phyloP scores from a whole-genome alignment of 2,888 invertebrate species.

The Zhengitettix transpicula region DNA sequence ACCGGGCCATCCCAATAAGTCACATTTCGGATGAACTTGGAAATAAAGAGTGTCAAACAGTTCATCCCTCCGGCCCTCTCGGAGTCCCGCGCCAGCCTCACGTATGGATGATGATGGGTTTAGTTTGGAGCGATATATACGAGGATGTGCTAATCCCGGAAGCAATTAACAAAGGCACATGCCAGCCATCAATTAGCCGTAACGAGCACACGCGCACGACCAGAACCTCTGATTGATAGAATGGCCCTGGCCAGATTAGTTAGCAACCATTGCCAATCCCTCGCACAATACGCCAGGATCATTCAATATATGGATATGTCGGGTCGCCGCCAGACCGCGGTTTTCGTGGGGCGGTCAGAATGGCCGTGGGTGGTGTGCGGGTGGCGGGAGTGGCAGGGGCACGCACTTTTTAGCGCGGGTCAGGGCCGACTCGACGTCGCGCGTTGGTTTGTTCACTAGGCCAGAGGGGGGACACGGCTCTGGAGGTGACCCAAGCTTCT shows the following conservation, averaged over 20 bases:
- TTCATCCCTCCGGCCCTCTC: not conserved
- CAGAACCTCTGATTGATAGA: constrained; percentile 20
- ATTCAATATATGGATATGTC: constrained; percentile 6
- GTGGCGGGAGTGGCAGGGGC: not conserved
- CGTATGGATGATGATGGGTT: constrained; percentile 12
- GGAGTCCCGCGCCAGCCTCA: not conserved
- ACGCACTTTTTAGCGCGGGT: too few relatives aligned
- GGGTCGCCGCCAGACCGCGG: not conserved
- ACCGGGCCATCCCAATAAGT: constrained; percentile 11
- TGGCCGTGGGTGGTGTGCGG: not conserved
- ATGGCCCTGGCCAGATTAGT: constrained; percentile 13
- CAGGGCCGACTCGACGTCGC: too few relatives aligned
- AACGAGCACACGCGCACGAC: constrained; percentile 20
- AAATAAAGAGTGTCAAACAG: constrained; percentile 9
- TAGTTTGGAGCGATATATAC: constrained; percentile 10
- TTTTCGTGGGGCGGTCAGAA: not conserved
- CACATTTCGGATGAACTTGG: constrained; percentile 10
- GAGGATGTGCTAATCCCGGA: constrained; percentile 20
- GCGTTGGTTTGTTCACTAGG: too few relatives aligned
- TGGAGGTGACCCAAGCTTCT: too few relatives aligned
- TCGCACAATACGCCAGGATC: constrained; percentile 1
- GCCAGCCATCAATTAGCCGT: constrained; percentile 23
- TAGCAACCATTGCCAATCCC: constrained; percentile 6
- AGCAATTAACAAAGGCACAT: constrained; percentile 24
- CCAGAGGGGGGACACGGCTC: too few relatives aligned